These are phyloP conservation scores for Papilio aristodemus DNA, from an alignment of 1,140 invertebrate species.

Conservation along the genomic window DNA sequence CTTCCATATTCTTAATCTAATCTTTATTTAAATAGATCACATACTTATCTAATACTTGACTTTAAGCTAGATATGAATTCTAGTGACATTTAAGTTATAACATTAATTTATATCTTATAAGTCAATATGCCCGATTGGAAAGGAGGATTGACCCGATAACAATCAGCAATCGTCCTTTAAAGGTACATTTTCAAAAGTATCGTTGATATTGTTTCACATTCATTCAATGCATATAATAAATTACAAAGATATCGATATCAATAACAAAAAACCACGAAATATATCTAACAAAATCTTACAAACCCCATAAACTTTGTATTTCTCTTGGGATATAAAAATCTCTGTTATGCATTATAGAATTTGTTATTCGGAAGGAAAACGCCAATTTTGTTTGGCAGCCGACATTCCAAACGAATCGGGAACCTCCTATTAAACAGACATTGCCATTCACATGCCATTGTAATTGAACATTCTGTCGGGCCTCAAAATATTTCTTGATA, in stretches of 20 bases:
- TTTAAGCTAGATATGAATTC: too few relatives aligned
- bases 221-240: not conserved
- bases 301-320: not conserved
- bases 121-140: too few relatives aligned
- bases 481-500: constrained; percentile 67
- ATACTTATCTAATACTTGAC: too few relatives aligned
- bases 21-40: too few relatives aligned
- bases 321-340: constrained; percentile 36
- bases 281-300: not conserved
- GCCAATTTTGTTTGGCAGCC: constrained; percentile 49
- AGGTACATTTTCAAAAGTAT: too few relatives aligned
- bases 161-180: too few relatives aligned
- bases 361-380: constrained; percentile 43
- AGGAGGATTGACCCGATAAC: too few relatives aligned
- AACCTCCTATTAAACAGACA: constrained; percentile 45
- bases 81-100: too few relatives aligned
- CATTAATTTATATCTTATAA: too few relatives aligned
- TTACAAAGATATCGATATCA: not conserved
- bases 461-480: constrained; percentile 70
- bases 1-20: too few relatives aligned
- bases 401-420: constrained; percentile 45
- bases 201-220: too few relatives aligned
- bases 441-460: constrained; percentile 55
- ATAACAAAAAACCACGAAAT: not conserved
- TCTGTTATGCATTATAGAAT: constrained; percentile 51